Evolutionary conservation across 2,888 invertebrate species (phyloP).

Genomic region (Agonopterix arenella): DNA sequence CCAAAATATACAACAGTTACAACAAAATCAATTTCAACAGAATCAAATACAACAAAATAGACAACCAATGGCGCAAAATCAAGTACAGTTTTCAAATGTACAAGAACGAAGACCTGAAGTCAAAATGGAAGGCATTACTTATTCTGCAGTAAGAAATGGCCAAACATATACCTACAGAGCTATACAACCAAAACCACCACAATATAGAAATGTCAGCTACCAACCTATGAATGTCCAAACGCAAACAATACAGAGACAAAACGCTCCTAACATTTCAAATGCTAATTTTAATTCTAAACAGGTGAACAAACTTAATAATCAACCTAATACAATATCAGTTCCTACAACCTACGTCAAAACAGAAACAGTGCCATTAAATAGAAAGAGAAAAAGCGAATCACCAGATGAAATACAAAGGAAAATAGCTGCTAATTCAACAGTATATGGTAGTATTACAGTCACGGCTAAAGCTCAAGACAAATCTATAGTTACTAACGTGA

Average conservation of each 20-base stretch:
- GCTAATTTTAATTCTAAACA: constrained; percentile 1
- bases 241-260: constrained; percentile 4
- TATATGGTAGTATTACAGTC: constrained; percentile 14
- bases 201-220: constrained; percentile 6
- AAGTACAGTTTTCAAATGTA: not conserved
- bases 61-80: too few species aligned
- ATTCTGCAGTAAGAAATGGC: constrained; percentile 22
- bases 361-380: constrained; percentile 22
- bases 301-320: constrained; percentile 13
- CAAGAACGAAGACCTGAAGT: not conserved
- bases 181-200: constrained; percentile 42
- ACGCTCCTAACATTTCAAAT: constrained; percentile 9
- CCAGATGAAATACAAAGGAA: constrained; percentile 49
- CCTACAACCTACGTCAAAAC: constrained; percentile 12
- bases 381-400: constrained; percentile 60
- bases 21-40: constrained; percentile 3
- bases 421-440: constrained; percentile 18
- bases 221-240: constrained; percentile 7
- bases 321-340: constrained; percentile 5
- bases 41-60: too few species aligned
- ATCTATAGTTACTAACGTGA: constrained; percentile 5
- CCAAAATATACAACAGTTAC: constrained; percentile 3
- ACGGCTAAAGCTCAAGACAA: constrained; percentile 15
- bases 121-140: constrained; percentile 7
- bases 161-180: constrained; percentile 39